Evolutionary conservation across 2,888 invertebrate species (phyloP), one percentile per base, ranked within the genome.

Genomic region (Amphimallon solstitiale): DNA sequence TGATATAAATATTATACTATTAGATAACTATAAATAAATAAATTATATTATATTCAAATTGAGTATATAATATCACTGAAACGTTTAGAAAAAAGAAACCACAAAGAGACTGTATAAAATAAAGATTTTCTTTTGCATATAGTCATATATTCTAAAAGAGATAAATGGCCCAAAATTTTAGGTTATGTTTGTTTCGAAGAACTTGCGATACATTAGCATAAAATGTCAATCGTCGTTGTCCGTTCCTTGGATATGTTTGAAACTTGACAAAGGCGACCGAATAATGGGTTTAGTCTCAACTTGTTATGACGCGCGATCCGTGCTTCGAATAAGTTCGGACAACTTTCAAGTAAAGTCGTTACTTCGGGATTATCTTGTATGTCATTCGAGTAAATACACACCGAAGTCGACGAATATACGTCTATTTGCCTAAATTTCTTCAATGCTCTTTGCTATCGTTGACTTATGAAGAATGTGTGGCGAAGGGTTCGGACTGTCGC

Each of bases 271-370:
- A 38, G 77, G 73, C 76, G 76, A 75, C 77, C 75, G 73, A 73
- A 72, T 77, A 77, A 77, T 78, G 75, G 78, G 72, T 76, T 76
- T 76, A 76, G 77, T 75, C 77, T 74, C 73, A 76, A 77, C 75
- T 77, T 77, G 76, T 77, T 78, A 76, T 77, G 76, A 77, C 73
- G 73, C 73, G 74, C 71, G 73, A 72, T 73, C 72, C 74, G 74
- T 75, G 75, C 71, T 70, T 70, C 71, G 73, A 75, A 76, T 74
- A 75, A 73, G 65, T 72, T 67, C 66, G 63, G 19, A 45, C 48
- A 56, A 59, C 63, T 67, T 43, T 59, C 63, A 67, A 67, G 70
- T 70, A 71, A 70, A 70, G 71, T 71, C 71, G 70, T 72, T 72
- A 72, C 68, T 72, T 67, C 56, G 66, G 68, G 71, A 71, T 72